phyloP scores from a whole-genome alignment of 2,888 invertebrate species.

The Epsilonema sp. region DNA sequence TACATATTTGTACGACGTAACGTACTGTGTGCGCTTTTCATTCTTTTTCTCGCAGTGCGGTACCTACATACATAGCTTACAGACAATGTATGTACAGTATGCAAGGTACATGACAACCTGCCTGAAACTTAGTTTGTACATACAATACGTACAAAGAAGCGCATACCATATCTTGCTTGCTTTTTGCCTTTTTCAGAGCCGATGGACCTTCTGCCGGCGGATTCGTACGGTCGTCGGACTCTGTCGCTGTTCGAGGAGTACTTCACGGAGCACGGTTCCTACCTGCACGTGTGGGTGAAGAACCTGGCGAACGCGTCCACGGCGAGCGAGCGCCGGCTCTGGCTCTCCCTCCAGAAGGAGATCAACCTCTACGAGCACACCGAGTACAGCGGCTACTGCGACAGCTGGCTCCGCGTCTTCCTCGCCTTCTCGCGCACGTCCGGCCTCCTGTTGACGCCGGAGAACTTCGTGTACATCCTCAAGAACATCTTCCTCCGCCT shows the following conservation, averaged over 20 bases:
- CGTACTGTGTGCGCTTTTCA: too few species aligned
- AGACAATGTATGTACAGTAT: too few species aligned
- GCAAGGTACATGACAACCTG: too few species aligned
- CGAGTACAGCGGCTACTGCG: conserved; percentile 11
- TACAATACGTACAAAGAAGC: too few species aligned
- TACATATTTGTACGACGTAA: too few species aligned
- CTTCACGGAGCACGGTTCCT: conserved; percentile 38
- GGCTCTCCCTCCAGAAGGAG: conserved; percentile 22
- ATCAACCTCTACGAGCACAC: conserved; percentile 26
- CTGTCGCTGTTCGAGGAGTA: conserved; percentile 74
- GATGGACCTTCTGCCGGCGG: conserved; percentile 62
- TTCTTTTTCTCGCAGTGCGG: too few species aligned
- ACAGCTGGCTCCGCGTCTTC: conserved; percentile 7
- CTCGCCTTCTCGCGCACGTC: conserved; percentile 19
- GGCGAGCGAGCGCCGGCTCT: conserved; percentile 12
- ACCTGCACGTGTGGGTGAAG: conserved; percentile 25
- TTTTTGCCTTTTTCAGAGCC: too few species aligned
- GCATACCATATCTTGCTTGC: too few species aligned
- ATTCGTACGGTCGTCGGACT: conserved; percentile 75
- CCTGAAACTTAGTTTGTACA: too few species aligned
- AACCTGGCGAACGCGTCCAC: conserved; percentile 14
- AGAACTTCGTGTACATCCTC: conserved; percentile 22
- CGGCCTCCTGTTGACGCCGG: conserved; percentile 16
- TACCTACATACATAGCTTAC: too few species aligned
- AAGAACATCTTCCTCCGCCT: conserved; percentile 20